A percentile compares a stretch with the other conserved stretches of the same genome.
phyloP scores from a whole-genome alignment of 1,140 invertebrate species.

The Mactra quadrangularis region DNA sequence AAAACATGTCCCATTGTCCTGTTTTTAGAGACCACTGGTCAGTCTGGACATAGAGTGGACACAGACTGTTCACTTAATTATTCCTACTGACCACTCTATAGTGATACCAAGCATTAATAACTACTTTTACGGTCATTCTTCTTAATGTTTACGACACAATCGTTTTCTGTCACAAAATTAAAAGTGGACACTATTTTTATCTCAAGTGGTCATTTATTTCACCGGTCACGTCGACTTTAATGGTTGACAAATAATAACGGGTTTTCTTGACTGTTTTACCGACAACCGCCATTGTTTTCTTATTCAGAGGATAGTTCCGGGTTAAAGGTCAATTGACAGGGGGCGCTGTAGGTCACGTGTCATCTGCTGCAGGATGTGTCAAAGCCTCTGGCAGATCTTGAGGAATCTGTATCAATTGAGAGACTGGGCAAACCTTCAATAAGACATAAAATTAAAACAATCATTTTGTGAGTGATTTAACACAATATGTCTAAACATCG shows the following conservation, averaged over 20 bases:
- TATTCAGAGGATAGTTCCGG: conserved; percentile 44
- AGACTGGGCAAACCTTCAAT: too few species aligned
- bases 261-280: conserved; percentile 48
- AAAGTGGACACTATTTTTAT: conserved; percentile 37
- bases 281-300: conserved; percentile 52
- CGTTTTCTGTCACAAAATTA: conserved; percentile 37
- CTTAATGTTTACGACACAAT: conserved; percentile 45
- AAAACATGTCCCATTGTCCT: too few species aligned
- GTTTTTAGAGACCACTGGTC: too few species aligned
- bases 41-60: too few species aligned
- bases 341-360: conserved; percentile 60
- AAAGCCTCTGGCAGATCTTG: conserved; percentile 26
- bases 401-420: neutral
- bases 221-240: conserved; percentile 36
- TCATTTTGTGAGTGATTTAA: too few species aligned
- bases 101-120: conserved; percentile 19
- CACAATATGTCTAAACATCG: too few species aligned
- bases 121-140: neutral
- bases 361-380: conserved; percentile 49
- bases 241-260: conserved; percentile 62
- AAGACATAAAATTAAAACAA: too few species aligned
- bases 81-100: conserved; percentile 9
- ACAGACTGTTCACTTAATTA: conserved; percentile 24
- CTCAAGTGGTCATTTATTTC: conserved; percentile 55
- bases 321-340: conserved; percentile 53